Percentiles rank a stretch among this genome's conserved stretches.
Evolutionary conservation across 2,113 vertebrate species (phyloP).

Genomic region (Chloebia gouldiae): DNA sequence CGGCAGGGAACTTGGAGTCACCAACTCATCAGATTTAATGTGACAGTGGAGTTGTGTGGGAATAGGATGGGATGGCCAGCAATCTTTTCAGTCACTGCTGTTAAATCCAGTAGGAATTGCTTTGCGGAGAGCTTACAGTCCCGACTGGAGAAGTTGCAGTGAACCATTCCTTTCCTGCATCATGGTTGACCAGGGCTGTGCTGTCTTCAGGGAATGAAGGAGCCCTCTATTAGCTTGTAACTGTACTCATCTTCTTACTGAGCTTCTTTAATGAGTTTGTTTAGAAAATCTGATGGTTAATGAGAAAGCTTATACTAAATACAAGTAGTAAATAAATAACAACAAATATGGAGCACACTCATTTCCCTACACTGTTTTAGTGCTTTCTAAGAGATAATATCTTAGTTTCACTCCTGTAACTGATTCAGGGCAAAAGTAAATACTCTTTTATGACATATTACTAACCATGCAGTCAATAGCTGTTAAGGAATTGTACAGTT

Average conservation of each 20-base stretch:
- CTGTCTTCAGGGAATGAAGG: background rate
- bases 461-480: background rate
- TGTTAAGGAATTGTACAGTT: background rate
- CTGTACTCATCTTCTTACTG: background rate
- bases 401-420: background rate
- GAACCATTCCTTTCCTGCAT: background rate
- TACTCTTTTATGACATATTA: background rate
- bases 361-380: background rate
- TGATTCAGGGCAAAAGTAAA: background rate
- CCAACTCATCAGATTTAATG: background rate
- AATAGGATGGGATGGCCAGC: background rate
- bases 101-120: background rate
- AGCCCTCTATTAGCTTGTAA: background rate
- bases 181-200: background rate
- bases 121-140: background rate
- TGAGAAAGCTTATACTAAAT: background rate
- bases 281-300: background rate
- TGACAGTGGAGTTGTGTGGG: background rate
- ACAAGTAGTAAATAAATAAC: background rate
- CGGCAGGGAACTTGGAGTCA: fast-evolving
- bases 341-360: background rate
- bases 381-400: background rate
- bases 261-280: background rate
- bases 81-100: background rate
- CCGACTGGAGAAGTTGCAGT: background rate